phyloP scores from a whole-genome alignment of 2,888 invertebrate genomes.

The Eucriotettix oculatus region DNA sequence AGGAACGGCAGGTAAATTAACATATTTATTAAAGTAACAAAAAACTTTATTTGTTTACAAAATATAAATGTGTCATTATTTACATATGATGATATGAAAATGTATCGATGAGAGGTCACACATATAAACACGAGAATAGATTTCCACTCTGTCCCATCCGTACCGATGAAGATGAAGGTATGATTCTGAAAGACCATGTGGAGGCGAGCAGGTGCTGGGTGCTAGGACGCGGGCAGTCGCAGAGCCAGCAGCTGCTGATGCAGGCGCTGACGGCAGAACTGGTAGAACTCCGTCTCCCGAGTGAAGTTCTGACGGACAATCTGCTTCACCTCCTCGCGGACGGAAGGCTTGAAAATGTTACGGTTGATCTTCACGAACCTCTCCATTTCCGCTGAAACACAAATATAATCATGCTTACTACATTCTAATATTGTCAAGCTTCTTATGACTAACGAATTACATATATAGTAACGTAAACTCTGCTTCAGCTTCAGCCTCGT shows the following conservation, averaged over 20 bases:
- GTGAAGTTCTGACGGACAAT: conserved; percentile 75
- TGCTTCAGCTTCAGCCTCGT: no score
- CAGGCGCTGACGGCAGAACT: conserved; percentile 72
- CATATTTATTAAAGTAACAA: no score
- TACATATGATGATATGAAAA: no score
- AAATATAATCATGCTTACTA: conserved; percentile 5
- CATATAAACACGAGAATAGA: no score
- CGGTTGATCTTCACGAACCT: conserved; percentile 64
- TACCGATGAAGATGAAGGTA: no score
- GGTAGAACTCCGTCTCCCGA: conserved; percentile 78
- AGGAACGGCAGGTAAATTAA: no score
- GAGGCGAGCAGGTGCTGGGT: no score
- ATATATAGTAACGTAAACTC: not conserved
- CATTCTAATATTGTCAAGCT: not conserved
- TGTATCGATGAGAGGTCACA: no score
- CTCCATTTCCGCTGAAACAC: conserved; percentile 51
- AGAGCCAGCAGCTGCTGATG: conserved; percentile 64
- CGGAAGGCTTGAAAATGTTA: conserved; percentile 75
- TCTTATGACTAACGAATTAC: not conserved
- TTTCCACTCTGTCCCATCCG: no score
- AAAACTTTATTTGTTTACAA: no score
- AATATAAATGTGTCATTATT: no score
- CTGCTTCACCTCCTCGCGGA: conserved; percentile 69
- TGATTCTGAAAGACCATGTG: no score
- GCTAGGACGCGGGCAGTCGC: conserved; percentile 29